Evolutionary conservation across 1,140 invertebrate species (phyloP).

Genomic region (Melanaphis sacchari): DNA sequence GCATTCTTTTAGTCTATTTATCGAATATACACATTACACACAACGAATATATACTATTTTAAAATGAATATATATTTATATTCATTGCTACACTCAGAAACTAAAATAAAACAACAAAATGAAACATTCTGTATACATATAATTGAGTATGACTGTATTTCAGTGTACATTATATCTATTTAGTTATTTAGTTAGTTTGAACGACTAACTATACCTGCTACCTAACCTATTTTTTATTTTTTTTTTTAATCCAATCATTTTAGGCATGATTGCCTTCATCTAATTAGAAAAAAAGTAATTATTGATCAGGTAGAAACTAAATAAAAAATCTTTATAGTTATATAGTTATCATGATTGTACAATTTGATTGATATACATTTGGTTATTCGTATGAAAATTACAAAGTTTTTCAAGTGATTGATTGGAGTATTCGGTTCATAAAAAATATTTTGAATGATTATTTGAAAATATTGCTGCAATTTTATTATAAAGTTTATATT

Average conservation of each 20-base stretch:
- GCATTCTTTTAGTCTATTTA: too few relatives aligned
- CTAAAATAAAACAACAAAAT: too few relatives aligned
- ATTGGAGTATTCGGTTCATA: not conserved
- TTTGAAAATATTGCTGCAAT: not conserved
- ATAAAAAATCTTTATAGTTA: not conserved
- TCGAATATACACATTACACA: too few relatives aligned
- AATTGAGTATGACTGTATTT: too few relatives aligned
- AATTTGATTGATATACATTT: not conserved
- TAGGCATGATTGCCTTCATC: not conserved
- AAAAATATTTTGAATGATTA: not conserved
- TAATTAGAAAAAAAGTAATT: slow-evolving; percentile 44
- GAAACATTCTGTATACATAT: too few relatives aligned
- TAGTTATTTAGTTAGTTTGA: too few relatives aligned
- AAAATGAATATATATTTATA: too few relatives aligned
- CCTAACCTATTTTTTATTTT: not conserved
- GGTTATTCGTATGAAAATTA: not conserved
- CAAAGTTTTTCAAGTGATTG: not conserved
- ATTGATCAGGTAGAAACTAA: not conserved
- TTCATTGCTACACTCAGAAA: too few relatives aligned
- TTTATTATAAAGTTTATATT: not conserved
- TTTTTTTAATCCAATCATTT: not conserved
- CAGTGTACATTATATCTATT: too few relatives aligned
- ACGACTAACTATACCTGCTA: too few relatives aligned
- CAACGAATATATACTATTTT: too few relatives aligned
- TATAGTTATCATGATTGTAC: not conserved